phyloP scores from a whole-genome alignment of 2,888 invertebrate genomes.

The Balanococcus diminutus region DNA sequence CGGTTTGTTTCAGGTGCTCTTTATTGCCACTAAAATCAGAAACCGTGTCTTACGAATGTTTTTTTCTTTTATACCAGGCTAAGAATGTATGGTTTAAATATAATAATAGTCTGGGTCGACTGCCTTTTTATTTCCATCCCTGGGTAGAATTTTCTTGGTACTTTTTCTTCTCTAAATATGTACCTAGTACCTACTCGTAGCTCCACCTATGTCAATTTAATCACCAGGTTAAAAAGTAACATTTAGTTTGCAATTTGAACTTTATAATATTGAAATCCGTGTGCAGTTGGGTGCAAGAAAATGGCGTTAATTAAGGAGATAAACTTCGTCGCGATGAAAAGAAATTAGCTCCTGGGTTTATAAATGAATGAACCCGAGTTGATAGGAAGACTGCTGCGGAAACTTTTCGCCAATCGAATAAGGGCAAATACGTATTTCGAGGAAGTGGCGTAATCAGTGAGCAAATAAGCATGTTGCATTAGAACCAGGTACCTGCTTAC shows the following conservation, averaged over 20 bases:
- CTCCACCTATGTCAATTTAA: background rate
- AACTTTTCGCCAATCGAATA: background rate
- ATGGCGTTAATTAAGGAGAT: slow-evolving; percentile 1
- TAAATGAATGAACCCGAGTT: slow-evolving; percentile 1
- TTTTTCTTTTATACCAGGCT: background rate
- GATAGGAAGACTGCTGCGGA: background rate
- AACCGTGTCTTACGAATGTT: slow-evolving; percentile 26
- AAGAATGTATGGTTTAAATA: slow-evolving; percentile 8
- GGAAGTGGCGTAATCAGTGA: background rate
- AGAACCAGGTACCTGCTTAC: background rate
- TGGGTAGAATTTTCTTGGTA: background rate
- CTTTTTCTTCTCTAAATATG: background rate
- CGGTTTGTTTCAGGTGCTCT: slow-evolving; percentile 35
- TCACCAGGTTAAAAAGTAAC: background rate
- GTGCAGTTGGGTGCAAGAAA: background rate
- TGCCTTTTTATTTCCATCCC: background rate
- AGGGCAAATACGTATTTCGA: background rate
- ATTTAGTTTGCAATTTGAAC: background rate
- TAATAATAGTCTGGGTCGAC: slow-evolving; percentile 34
- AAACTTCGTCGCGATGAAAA: slow-evolving; percentile 10
- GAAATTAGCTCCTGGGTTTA: slow-evolving; percentile 2
- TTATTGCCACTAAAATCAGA: slow-evolving; percentile 34
- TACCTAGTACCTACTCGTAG: too few species aligned
- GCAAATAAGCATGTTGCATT: background rate
- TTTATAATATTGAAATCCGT: background rate